A percentile compares a stretch with the other conserved stretches of the same genome.
phyloP scores from a whole-genome alignment of 2,888 invertebrate genomes.

The Cyrtodaria siliqua region DNA sequence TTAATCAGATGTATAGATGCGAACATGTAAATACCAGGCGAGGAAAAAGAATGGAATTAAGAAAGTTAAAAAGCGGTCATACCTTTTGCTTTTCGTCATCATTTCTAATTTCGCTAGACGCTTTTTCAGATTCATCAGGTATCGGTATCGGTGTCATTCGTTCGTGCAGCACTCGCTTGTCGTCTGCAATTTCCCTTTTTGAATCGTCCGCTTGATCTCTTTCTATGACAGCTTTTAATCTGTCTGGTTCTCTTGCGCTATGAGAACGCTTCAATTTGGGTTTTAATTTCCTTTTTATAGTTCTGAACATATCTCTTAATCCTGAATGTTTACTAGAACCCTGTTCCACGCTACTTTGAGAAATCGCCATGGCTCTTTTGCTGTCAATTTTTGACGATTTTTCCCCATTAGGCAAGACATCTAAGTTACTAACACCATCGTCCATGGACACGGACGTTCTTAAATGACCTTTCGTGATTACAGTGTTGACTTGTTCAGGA shows the following conservation, averaged over 20 bases:
- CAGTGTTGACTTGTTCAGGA: neutral
- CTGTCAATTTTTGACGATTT: neutral
- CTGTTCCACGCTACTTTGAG: neutral
- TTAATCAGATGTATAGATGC: too few species aligned
- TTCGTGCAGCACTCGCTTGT: constrained; percentile 40
- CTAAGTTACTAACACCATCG: constrained; percentile 37
- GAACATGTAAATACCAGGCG: too few species aligned
- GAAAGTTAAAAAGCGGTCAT: too few species aligned
- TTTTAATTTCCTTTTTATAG: constrained; percentile 76
- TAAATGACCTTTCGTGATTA: neutral
- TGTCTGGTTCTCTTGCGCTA: constrained; percentile 52
- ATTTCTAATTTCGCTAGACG: constrained; percentile 25
- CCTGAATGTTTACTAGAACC: constrained; percentile 72
- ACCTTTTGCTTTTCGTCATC: too few species aligned
- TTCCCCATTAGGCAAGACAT: neutral
- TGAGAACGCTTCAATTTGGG: constrained; percentile 69
- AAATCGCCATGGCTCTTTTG: neutral
- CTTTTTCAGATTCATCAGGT: constrained; percentile 41
- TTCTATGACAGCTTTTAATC: constrained; percentile 7
- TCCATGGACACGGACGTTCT: constrained; percentile 62
- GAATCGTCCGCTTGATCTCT: neutral
- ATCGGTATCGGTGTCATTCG: constrained; percentile 52
- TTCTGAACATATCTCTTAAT: constrained; percentile 74
- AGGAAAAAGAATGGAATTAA: too few species aligned
- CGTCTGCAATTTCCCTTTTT: neutral